Evolutionary conservation across 1,140 invertebrate species (phyloP).

Genomic region (Bombus turneri): DNA sequence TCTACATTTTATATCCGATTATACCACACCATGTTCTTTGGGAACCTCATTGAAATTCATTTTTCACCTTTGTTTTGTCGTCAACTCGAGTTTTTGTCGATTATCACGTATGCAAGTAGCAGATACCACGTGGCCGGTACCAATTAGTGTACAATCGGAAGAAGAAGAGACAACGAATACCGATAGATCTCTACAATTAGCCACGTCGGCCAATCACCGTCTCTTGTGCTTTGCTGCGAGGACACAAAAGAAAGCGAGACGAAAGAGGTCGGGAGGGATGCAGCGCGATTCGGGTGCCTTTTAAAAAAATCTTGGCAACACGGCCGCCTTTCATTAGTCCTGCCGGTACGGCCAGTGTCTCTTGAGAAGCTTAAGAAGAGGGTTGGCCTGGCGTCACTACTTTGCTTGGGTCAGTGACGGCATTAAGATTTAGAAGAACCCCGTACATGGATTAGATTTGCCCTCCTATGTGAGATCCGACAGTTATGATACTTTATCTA

Average conservation of each 20-base stretch:
- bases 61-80: background rate
- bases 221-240: slow-evolving; percentile 63
- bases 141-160: slow-evolving; percentile 57
- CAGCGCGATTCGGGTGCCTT: slow-evolving; percentile 47
- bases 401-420: slow-evolving; percentile 39
- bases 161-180: slow-evolving; percentile 40
- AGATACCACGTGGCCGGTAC: background rate
- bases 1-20: background rate
- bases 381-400: slow-evolving; percentile 40
- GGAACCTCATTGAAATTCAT: background rate
- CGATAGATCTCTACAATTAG: slow-evolving; percentile 70
- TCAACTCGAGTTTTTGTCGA: background rate
- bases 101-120: background rate
- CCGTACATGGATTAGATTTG: background rate
- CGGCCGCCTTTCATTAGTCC: slow-evolving; percentile 71
- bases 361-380: slow-evolving; percentile 54
- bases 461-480: background rate
- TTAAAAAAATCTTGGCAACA: slow-evolving; percentile 72
- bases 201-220: slow-evolving; percentile 72
- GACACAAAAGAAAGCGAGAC: slow-evolving; percentile 64
- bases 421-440: slow-evolving; percentile 41
- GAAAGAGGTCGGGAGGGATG: slow-evolving; percentile 31
- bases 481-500: background rate
- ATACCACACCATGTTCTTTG: background rate
- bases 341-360: slow-evolving; percentile 44